Conservation (phyloP, 2,797 vertebrate species). For the Vipera ursinii region DNA sequence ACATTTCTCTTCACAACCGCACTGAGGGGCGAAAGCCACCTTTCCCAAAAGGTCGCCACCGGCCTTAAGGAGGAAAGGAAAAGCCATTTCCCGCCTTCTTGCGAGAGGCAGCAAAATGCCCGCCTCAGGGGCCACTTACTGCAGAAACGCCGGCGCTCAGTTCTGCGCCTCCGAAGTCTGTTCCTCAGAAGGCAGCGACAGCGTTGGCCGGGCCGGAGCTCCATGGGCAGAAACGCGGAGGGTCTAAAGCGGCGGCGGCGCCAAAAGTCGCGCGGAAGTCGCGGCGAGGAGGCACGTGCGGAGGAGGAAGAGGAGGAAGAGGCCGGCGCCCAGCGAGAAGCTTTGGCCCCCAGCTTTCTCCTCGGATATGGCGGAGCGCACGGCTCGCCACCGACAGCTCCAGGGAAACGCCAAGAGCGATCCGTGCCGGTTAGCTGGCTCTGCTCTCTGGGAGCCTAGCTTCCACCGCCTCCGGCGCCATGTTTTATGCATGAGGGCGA, state of each 20-base stretch:
- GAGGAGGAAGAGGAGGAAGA: not conserved
- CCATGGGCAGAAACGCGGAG: conserved; percentile 71
- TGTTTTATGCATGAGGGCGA: conserved; percentile 78
- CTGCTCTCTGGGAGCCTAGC: not conserved
- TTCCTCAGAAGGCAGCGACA: conserved; percentile 79
- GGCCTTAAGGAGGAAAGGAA: not conserved
- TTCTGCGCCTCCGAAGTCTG: conserved; percentile 78
- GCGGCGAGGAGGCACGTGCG: not conserved
- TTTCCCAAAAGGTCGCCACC: not conserved
- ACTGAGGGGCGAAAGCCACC: not conserved
- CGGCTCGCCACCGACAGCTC: not conserved
- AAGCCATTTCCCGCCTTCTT: not conserved
- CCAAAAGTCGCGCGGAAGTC: not conserved
- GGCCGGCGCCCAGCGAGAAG: conserved; percentile 61
- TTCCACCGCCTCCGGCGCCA: conserved; percentile 51
- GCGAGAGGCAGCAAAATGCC: rapidly evolving
- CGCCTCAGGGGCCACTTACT: conserved; percentile 76
- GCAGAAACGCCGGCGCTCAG: conserved; percentile 76
- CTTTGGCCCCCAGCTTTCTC: not conserved
- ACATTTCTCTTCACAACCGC: not conserved
- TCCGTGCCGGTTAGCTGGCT: not conserved
- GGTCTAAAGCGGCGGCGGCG: not conserved
- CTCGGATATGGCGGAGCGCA: conserved; percentile 1
- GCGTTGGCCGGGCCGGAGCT: conserved; percentile 76
- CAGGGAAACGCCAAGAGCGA: not conserved